Conservation (phyloP, 2,797 vertebrate genomes). For the Ambastaia sidthimunki region DNA sequence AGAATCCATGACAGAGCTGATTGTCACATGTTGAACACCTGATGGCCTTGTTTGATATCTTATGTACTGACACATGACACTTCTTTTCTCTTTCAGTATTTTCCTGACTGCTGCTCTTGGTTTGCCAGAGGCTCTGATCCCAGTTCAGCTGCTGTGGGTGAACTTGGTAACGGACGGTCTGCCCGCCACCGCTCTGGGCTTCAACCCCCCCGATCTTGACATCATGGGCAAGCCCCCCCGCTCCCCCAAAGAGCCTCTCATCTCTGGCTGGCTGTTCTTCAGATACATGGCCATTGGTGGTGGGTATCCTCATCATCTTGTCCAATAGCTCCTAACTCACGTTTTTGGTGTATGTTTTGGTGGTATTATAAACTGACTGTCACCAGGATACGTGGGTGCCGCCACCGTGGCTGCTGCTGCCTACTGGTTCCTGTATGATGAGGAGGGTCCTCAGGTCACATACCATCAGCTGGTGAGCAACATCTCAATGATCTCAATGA, state of each 20-base stretch:
- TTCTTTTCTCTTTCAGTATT: conserved; percentile 71
- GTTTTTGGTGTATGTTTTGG: not conserved
- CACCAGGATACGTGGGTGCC: conserved; percentile 91
- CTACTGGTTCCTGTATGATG: conserved; percentile 94
- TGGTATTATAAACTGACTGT: not conserved
- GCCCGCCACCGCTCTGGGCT: conserved; percentile 92
- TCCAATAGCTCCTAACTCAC: not conserved
- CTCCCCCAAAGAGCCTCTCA: conserved; percentile 90
- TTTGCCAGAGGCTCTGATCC: conserved; percentile 92
- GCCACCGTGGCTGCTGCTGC: conserved; percentile 95
- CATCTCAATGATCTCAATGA: not conserved
- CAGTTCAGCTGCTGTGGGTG: conserved; percentile 94
- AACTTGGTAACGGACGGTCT: conserved; percentile 94
- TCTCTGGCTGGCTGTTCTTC: conserved; percentile 96
- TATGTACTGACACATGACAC: not conserved
- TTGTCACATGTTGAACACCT: not conserved
- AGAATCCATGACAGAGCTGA: conserved; percentile 58
- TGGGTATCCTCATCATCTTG: conserved; percentile 62
- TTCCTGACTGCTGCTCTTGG: conserved; percentile 93
- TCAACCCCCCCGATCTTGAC: conserved; percentile 94
- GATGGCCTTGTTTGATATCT: not conserved
- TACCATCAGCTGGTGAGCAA: conserved; percentile 91
- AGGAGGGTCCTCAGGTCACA: conserved; percentile 82
- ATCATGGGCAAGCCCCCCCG: conserved; percentile 93
- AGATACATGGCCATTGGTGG: conserved; percentile 94